Base-by-base conservation (phyloP, 2,888 invertebrate species). In the Acheta domesticus region DNA sequence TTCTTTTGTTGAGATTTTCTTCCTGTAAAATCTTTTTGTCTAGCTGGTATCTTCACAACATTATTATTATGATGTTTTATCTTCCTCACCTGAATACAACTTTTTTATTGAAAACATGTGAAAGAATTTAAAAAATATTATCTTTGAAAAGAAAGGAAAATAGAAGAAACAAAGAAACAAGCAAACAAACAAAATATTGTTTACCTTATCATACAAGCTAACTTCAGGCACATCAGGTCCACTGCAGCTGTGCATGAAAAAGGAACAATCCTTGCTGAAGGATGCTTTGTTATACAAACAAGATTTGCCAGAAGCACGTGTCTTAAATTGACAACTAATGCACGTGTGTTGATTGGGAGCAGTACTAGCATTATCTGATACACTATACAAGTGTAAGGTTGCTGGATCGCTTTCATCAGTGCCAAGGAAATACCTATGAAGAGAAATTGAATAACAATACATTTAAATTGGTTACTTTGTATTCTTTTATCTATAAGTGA, bases 181-280 rank as follows among this genome's bases (percentile, higher is more conserved):
- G 0, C 8, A 36, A 36, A 36, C 1, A 36, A 36, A 36, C 8
- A 36, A 36, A 36, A 36, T 8, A 8, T 36, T 36, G 62, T n/a
- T 14, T 84, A 92, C 91, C 83, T 88, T 88, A 80, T 88, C 86
- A 84, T 91, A 92, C 80, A 95, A 87, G 74, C 89, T 88, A 77
- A 91, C 89, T 86, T 92, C 92, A 0, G 98, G 97, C 48, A 97
- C 90, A 79, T 91, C 92, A 1, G 97, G 97, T 1, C 98, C 98
- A 76, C 91, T 90, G 84, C 98, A 97, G 81, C 91, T 92, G 81
- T 97, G 88, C 14, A 93, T 89, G 83, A 94, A 92, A 85, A 92
- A 90, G 20, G 91, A 90, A 36, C 90, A 91, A 80, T 90, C 90
- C 14, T 86, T 86, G 86, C 94, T 95, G 85, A 95, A 90, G 50